phyloP scores from a whole-genome alignment of 2,797 vertebrate species.

The Cynopterus sphinx region DNA sequence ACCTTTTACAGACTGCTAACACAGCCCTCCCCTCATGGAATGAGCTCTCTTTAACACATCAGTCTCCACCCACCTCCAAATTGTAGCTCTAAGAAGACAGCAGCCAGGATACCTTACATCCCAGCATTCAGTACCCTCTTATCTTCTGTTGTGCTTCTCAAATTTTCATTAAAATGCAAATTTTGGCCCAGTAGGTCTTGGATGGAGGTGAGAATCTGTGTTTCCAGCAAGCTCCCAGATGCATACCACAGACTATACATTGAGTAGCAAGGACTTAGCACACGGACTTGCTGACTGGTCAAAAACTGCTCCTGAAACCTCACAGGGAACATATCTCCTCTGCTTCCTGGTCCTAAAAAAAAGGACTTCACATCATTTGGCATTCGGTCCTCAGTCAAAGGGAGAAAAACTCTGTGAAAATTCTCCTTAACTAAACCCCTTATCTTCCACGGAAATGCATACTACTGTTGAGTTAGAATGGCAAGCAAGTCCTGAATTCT shows the following conservation, averaged over 20 bases:
- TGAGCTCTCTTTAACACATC: background rate
- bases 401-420: background rate
- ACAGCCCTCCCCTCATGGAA: background rate
- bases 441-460: conserved; percentile 7
- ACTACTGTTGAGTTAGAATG: background rate
- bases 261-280: background rate
- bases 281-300: background rate
- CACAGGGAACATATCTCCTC: background rate
- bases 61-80: background rate
- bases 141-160: background rate
- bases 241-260: background rate
- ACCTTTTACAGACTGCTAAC: background rate
- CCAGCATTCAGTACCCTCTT: background rate
- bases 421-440: background rate
- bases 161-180: background rate
- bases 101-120: background rate
- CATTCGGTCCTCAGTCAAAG: background rate
- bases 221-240: background rate
- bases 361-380: background rate
- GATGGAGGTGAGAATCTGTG: background rate
- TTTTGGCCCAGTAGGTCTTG: background rate
- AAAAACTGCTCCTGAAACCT: background rate
- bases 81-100: background rate
- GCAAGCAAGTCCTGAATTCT: background rate
- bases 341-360: background rate